Percentiles rank a stretch among this genome's conserved stretches.
Evolutionary conservation across 2,113 vertebrate genomes (phyloP).

Genomic region (Pachyramphus minor): DNA sequence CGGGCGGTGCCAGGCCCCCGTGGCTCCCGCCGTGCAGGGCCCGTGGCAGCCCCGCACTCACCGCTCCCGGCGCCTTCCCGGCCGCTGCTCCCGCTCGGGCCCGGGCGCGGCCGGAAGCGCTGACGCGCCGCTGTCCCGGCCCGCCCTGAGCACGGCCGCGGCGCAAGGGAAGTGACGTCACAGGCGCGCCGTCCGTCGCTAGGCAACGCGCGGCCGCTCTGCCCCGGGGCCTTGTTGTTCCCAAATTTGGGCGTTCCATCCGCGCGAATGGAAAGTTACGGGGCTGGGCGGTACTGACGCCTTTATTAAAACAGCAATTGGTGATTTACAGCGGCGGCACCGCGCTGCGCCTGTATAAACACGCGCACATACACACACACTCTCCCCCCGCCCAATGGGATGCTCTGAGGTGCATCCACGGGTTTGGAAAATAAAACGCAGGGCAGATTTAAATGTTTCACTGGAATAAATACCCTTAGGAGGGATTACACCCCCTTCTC

Average conservation of each 20-base stretch:
- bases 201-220: not conserved
- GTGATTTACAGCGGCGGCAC: not conserved
- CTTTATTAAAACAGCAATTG: not conserved
- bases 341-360: not conserved
- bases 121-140: not conserved
- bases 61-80: not conserved
- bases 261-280: not conserved
- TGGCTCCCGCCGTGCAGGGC: not conserved
- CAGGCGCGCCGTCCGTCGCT: rapidly evolving
- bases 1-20: too few relatives aligned
- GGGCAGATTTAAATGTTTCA: not conserved
- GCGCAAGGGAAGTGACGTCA: not conserved
- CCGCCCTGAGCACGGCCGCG: not conserved
- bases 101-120: not conserved
- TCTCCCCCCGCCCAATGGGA: not conserved
- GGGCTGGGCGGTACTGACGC: not conserved
- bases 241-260: not conserved
- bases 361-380: not conserved
- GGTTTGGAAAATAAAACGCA: not conserved
- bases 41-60: not conserved
- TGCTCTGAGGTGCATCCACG: not conserved
- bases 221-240: not conserved
- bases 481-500: not conserved
- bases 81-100: not conserved
- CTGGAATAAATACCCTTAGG: not conserved